Evolutionary conservation across 1,140 invertebrate genomes (phyloP).

Genomic region (Drosophila yakuba): DNA sequence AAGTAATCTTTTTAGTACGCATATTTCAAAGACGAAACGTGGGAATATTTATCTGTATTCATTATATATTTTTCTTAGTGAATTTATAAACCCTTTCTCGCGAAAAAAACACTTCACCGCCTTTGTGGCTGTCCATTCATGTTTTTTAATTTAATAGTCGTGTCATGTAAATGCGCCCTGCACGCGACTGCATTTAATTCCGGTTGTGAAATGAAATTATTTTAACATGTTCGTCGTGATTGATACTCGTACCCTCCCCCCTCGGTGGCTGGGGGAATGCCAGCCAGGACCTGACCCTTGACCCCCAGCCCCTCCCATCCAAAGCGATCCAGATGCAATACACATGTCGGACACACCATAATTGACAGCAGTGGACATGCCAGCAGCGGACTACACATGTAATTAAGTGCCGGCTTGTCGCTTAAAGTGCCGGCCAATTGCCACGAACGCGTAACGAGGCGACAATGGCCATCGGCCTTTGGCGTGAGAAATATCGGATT

Average conservation of each 20-base stretch:
- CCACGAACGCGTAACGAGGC: constrained; percentile 51
- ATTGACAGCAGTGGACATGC: constrained; percentile 64
- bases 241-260: constrained; percentile 50
- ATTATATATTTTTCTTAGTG: constrained; percentile 4
- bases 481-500: constrained; percentile 2
- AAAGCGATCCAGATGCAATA: constrained; percentile 28
- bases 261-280: no score
- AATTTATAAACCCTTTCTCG: no score
- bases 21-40: no score
- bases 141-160: constrained; percentile 83
- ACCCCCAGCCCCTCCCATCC: neutral
- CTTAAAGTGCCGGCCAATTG: constrained; percentile 67
- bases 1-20: no score
- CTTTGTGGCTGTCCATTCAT: constrained; percentile 53
- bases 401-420: constrained; percentile 70
- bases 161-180: constrained; percentile 72
- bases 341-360: constrained; percentile 72
- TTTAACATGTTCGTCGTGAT: constrained; percentile 77
- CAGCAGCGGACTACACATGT: constrained; percentile 57
- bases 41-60: no score
- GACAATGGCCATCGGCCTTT: constrained; percentile 38
- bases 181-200: constrained; percentile 78
- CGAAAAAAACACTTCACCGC: constrained; percentile 15
- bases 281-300: constrained; percentile 8
- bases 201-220: constrained; percentile 71